Evolutionary conservation across 2,113 vertebrate genomes (phyloP).

Genomic region (Laticauda laticaudata): DNA sequence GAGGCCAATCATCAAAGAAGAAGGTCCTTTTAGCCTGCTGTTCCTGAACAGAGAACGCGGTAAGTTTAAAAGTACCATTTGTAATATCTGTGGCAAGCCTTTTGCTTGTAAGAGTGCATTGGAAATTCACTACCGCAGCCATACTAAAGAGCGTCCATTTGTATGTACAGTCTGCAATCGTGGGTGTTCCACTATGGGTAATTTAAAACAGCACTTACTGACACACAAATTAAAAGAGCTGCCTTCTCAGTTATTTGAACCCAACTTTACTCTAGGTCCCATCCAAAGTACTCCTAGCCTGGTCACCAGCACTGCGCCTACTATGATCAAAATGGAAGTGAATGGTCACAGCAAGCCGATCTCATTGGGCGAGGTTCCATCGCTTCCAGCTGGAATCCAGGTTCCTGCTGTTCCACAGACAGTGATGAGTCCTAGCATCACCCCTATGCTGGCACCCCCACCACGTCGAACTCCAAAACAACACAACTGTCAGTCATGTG

Average conservation of each 20-base stretch:
- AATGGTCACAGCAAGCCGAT: conserved; percentile 92
- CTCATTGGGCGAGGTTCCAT: conserved; percentile 84
- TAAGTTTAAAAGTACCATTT: conserved; percentile 78
- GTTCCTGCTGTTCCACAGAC: conserved; percentile 84
- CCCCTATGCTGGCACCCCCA: conserved; percentile 93
- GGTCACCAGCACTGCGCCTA: conserved; percentile 83
- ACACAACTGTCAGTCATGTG: conserved; percentile 98
- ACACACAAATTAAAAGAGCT: conserved; percentile 78
- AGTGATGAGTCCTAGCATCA: conserved; percentile 87
- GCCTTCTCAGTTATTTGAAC: conserved; percentile 79
- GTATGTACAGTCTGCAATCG: conserved; percentile 79
- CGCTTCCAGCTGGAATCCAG: conserved; percentile 85
- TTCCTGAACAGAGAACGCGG: conserved; percentile 96
- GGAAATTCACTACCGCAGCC: conserved; percentile 79
- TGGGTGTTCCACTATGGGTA: conserved; percentile 83
- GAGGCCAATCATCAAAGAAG: conserved; percentile 91
- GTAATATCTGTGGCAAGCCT: conserved; percentile 80
- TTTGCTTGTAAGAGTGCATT: conserved; percentile 80
- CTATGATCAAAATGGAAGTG: conserved; percentile 97
- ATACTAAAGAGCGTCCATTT: conserved; percentile 82
- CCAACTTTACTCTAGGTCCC: conserved; percentile 81
- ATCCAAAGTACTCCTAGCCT: conserved; percentile 87
- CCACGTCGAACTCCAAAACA: conserved; percentile 97
- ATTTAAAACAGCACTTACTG: conserved; percentile 85
- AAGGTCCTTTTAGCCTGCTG: conserved; percentile 94